Conservation (phyloP, 2,888 invertebrate genomes). For the Spialia ferax region DNA sequence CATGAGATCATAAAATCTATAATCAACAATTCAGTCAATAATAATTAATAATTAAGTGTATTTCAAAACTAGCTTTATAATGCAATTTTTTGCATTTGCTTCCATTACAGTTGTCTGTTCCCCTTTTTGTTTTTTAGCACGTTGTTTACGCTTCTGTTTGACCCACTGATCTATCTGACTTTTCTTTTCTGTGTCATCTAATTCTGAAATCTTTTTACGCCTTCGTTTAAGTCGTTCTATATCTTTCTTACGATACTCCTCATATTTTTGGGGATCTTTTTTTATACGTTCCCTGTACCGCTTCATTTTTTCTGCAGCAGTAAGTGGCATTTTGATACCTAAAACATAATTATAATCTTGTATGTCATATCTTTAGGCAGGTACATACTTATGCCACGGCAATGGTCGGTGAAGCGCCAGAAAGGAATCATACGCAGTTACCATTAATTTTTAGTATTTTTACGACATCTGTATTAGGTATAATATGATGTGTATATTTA, state of each 20-base stretch:
- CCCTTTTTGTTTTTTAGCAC: slow-evolving; percentile 21
- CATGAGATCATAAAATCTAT: slow-evolving; percentile 11
- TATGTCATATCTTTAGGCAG: slow-evolving; percentile 24
- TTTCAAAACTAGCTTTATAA: slow-evolving; percentile 1
- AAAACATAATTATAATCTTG: slow-evolving; percentile 24
- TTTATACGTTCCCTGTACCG: slow-evolving; percentile 37
- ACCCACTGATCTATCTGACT: slow-evolving; percentile 27
- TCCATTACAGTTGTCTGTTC: slow-evolving; percentile 9
- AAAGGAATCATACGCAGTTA: slow-evolving; percentile 7
- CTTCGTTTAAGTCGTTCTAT: slow-evolving; percentile 29
- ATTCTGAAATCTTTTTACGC: slow-evolving; percentile 36
- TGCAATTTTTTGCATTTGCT: slow-evolving; percentile 6
- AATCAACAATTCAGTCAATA: slow-evolving; percentile 3
- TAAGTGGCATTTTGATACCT: slow-evolving; percentile 27
- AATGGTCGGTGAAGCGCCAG: slow-evolving; percentile 9
- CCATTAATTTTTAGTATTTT: slow-evolving; percentile 7
- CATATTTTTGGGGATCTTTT: slow-evolving; percentile 36
- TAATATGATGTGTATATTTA: not conserved
- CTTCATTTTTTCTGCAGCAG: slow-evolving; percentile 23
- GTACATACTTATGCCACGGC: slow-evolving; percentile 13
- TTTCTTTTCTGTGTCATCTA: slow-evolving; percentile 31
- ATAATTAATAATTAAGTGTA: slow-evolving; percentile 4
- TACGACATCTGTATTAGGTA: slow-evolving; percentile 8
- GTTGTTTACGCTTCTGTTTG: slow-evolving; percentile 25
- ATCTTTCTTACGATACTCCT: slow-evolving; percentile 26